phyloP scores from a whole-genome alignment of 2,888 invertebrate genomes.

The Chelonus formosanus region DNA sequence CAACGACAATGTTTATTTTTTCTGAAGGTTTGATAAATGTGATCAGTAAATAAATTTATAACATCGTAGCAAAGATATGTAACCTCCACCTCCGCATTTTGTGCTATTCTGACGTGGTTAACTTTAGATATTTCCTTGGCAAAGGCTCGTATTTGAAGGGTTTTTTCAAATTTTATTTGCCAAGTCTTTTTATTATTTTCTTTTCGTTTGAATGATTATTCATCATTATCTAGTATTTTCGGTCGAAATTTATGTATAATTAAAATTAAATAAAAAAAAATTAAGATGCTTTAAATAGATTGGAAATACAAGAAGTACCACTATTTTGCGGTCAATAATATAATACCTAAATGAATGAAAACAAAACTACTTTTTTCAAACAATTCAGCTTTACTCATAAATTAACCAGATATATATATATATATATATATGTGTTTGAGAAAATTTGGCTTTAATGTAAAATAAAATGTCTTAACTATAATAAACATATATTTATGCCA shows the following conservation, averaged over 20 bases:
- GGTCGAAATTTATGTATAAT: not conserved
- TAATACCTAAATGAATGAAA: no score
- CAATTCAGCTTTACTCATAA: no score
- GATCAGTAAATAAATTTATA: no score
- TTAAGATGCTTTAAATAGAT: no score
- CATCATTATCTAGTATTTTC: not conserved
- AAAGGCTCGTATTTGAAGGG: conserved; percentile 17
- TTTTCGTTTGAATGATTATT: not conserved
- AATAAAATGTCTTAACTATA: no score
- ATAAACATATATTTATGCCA: no score
- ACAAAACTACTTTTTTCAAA: no score
- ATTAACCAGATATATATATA: no score
- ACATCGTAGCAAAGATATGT: conserved; percentile 44
- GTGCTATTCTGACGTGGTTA: conserved; percentile 57
- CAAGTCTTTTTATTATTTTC: not conserved
- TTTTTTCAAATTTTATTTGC: conserved; percentile 1
- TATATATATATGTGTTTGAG: no score
- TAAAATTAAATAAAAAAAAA: not conserved
- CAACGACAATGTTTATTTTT: not conserved
- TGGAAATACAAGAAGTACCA: no score
- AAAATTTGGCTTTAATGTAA: no score
- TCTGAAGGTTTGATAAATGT: not conserved
- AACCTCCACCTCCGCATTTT: conserved; percentile 60
- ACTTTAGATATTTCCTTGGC: conserved; percentile 58
- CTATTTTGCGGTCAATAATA: no score